These are phyloP conservation scores for Diabrotica undecimpunctata DNA, from an alignment of 1,140 invertebrate species.

Conservation along the genomic window DNA sequence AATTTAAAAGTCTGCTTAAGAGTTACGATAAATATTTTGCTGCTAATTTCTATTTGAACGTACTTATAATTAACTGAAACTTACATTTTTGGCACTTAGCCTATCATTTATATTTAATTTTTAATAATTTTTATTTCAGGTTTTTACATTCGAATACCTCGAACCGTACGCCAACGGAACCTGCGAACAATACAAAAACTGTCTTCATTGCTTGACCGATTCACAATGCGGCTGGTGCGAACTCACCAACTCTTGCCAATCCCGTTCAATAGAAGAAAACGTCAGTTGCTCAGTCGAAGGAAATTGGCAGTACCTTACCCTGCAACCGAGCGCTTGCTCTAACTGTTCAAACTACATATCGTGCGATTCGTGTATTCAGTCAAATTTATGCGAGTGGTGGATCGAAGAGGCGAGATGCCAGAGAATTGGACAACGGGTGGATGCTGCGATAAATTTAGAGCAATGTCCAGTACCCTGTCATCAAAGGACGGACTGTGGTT, in stretches of 20 bases:
- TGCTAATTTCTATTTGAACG: no score
- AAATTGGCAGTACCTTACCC: conserved; percentile 75
- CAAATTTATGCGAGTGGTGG: conserved; percentile 81
- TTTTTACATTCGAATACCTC: conserved; percentile 84
- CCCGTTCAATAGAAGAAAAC: conserved; percentile 61
- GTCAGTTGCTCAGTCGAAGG: conserved; percentile 54
- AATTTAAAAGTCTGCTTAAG: no score
- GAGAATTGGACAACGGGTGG: conserved; percentile 66
- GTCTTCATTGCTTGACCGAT: conserved; percentile 83
- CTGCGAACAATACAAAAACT: conserved; percentile 78
- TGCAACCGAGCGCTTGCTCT: conserved; percentile 75
- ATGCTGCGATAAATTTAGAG: conserved; percentile 59
- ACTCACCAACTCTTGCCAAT: conserved; percentile 61
- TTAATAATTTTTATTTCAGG: conserved; percentile 44
- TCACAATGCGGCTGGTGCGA: conserved; percentile 89
- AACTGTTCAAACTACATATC: conserved; percentile 86
- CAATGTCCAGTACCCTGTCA: conserved; percentile 75
- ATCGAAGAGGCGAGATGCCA: conserved; percentile 78
- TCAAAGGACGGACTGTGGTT: conserved; percentile 69
- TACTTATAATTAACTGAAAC: no score
- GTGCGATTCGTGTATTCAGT: conserved; percentile 69
- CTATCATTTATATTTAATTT: no score
- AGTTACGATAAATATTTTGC: no score
- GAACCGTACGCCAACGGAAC: conserved; percentile 78
- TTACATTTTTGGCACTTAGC: no score